Evolutionary conservation across 2,797 vertebrate species (phyloP).

Genomic region (Acropternis orthonyx): DNA sequence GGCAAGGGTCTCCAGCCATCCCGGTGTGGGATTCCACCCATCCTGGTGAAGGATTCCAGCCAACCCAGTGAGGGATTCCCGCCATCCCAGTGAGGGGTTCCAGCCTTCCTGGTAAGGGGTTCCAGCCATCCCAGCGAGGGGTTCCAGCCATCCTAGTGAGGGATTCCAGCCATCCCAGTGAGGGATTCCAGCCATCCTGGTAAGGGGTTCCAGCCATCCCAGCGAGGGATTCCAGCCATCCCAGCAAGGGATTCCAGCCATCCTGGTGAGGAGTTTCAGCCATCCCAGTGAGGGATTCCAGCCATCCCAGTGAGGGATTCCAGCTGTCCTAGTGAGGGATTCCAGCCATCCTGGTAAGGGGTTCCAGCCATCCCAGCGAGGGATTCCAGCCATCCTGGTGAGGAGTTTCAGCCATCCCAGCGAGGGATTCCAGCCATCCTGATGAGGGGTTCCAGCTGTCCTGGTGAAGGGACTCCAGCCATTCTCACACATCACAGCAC

Average conservation of each 20-base stretch:
- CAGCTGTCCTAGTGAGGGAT: no score
- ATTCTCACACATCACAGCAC: fast-evolving
- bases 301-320: fast-evolving
- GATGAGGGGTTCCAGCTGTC: neutral
- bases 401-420: neutral
- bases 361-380: neutral
- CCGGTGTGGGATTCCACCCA: neutral
- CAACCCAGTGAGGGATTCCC: neutral
- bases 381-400: neutral
- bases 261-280: neutral
- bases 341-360: neutral
- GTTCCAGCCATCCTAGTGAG: neutral
- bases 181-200: neutral
- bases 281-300: fast-evolving
- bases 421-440: neutral
- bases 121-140: neutral
- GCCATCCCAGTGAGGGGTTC: fast-evolving
- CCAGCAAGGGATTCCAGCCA: neutral
- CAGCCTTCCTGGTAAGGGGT: neutral
- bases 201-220: neutral
- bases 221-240: neutral
- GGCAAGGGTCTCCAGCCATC: neutral
- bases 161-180: no score
- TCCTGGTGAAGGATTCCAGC: neutral
- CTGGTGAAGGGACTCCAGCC: neutral